Percentiles rank a stretch among this genome's conserved stretches.
These are phyloP conservation scores for Sebastiscus albofasciatus DNA, from an alignment of 2,797 vertebrate genomes.

Conservation along the genomic window DNA sequence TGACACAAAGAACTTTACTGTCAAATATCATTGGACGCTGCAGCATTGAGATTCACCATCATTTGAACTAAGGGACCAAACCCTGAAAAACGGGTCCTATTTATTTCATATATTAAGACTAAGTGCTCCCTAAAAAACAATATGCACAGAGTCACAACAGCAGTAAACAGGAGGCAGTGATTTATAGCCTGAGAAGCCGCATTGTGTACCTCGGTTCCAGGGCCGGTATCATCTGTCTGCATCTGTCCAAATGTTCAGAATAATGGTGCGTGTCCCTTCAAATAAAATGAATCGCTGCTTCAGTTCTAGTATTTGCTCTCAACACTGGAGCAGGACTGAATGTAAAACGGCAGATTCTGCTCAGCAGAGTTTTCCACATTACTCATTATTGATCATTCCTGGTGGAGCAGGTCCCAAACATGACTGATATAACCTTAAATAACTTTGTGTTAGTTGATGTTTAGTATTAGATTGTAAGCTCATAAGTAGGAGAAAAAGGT, in stretches of 20 bases:
- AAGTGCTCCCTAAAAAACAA: neutral
- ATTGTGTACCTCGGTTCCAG: neutral
- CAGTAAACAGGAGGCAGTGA: neutral
- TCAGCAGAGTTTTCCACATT: neutral
- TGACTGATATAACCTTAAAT: neutral
- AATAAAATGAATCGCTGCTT: neutral
- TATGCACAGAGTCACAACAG: neutral
- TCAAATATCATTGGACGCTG: neutral
- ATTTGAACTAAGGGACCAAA: neutral
- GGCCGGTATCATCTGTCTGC: neutral
- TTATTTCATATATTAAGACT: neutral
- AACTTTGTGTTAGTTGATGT: neutral
- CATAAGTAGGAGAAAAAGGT: neutral
- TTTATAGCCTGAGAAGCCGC: neutral
- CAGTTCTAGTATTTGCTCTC: neutral
- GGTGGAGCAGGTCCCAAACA: neutral
- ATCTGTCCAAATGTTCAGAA: neutral
- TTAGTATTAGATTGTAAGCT: neutral
- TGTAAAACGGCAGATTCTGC: neutral
- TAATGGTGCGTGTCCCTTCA: neutral
- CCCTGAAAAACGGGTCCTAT: neutral
- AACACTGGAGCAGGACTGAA: neutral
- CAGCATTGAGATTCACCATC: neutral
- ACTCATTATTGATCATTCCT: neutral
- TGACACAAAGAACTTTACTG: neutral